These are phyloP conservation scores for Molorchus minor DNA, from an alignment of 2,888 invertebrate genomes.

Conservation along the genomic window DNA sequence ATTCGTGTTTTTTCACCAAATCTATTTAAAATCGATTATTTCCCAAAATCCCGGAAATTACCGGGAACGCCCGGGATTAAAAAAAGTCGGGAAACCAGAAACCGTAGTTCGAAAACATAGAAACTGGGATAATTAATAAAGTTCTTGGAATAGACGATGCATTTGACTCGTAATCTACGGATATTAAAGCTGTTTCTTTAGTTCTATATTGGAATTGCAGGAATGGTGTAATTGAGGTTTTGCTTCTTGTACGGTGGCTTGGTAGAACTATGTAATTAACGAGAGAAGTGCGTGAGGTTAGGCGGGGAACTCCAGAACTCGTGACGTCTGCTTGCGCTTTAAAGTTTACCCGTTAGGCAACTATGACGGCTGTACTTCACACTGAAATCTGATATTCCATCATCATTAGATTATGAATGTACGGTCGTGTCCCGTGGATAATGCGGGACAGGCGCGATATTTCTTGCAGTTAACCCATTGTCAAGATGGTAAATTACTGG, in stretches of 20 bases:
- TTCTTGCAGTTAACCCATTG: no score
- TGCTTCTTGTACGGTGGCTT: slow-evolving; percentile 49
- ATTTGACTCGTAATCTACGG: slow-evolving; percentile 25
- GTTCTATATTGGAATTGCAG: slow-evolving; percentile 52
- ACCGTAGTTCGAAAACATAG: neutral
- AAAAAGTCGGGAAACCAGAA: neutral
- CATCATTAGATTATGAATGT: slow-evolving; percentile 27
- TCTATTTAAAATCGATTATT: no score
- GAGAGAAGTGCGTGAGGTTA: slow-evolving; percentile 52
- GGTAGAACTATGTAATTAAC: slow-evolving; percentile 53
- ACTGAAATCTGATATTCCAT: slow-evolving; percentile 31
- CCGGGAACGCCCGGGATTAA: neutral
- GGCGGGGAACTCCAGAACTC: slow-evolving; percentile 39
- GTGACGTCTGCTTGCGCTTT: slow-evolving; percentile 39
- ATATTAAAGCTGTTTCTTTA: slow-evolving; percentile 45
- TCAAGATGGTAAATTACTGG: no score
- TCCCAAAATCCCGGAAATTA: neutral
- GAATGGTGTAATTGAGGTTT: slow-evolving; percentile 56
- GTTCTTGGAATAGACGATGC: slow-evolving; percentile 9
- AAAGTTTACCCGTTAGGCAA: slow-evolving; percentile 44
- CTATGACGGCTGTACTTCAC: slow-evolving; percentile 29
- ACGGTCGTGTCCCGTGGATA: neutral
- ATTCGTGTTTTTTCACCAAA: no score
- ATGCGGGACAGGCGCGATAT: no score
- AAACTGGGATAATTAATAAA: slow-evolving; percentile 16